phyloP scores from a whole-genome alignment of 30 jellyfish, hydroid and myxozoan genomes.

The Pseudorhiza aurosa region DNA sequence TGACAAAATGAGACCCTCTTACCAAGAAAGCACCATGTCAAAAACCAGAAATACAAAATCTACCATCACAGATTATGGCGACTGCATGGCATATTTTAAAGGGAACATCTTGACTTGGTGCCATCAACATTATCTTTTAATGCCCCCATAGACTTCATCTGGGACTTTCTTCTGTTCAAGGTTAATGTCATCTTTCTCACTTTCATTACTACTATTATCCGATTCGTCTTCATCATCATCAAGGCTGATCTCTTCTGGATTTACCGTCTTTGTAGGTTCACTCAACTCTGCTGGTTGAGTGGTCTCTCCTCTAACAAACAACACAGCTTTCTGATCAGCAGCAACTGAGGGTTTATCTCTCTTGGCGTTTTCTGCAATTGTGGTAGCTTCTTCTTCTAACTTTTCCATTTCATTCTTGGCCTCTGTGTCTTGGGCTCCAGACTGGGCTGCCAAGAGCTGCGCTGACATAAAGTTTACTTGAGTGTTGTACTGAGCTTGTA shows the following conservation, averaged over 20 bases:
- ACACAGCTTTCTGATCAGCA: slow-evolving; percentile 80
- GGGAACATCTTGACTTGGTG: background rate
- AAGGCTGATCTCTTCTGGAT: slow-evolving; percentile 92
- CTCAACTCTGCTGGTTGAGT: slow-evolving; percentile 69
- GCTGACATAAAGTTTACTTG: slow-evolving; percentile 98
- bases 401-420: slow-evolving; percentile 84
- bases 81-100: background rate
- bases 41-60: background rate
- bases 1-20: background rate
- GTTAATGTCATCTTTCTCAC: slow-evolving; percentile 41
- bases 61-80: background rate
- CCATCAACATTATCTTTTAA: background rate
- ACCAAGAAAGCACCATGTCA: background rate
- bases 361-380: slow-evolving; percentile 81
- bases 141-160: slow-evolving; percentile 65
- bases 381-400: slow-evolving; percentile 74
- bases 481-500: slow-evolving; percentile 92
- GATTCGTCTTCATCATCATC: slow-evolving; percentile 66
- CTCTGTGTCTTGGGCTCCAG: slow-evolving; percentile 61
- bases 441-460: slow-evolving; percentile 91
- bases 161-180: slow-evolving; percentile 87
- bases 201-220: slow-evolving; percentile 5
- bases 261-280: slow-evolving; percentile 62
- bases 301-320: slow-evolving; percentile 88
- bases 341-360: slow-evolving; percentile 76